Evolutionary conservation across 1,140 invertebrate genomes (phyloP).

Genomic region (Panagrolaimus sp.): DNA sequence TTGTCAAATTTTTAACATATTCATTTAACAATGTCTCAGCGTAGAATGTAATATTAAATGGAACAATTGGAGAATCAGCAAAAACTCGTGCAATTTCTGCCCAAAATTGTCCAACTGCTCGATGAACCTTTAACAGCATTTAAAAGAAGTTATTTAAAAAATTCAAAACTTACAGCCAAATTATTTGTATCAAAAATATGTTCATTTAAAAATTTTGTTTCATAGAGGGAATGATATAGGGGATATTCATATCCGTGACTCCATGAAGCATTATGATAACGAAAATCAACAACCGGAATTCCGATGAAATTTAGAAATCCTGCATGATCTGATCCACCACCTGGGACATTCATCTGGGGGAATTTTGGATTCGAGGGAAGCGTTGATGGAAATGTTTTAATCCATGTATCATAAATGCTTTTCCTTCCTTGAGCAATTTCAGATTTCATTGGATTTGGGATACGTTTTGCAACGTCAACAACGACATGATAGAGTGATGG

Average conservation of each 20-base stretch:
- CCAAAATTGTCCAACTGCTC: slow-evolving; percentile 57
- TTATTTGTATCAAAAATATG: slow-evolving; percentile 56
- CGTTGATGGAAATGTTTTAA: background rate
- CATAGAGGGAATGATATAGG: slow-evolving; percentile 61
- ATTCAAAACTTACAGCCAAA: slow-evolving; percentile 30
- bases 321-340: slow-evolving; percentile 59
- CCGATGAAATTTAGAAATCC: slow-evolving; percentile 57
- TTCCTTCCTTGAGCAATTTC: slow-evolving; percentile 41
- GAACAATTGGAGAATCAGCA: slow-evolving; percentile 59
- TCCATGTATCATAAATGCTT: slow-evolving; percentile 55
- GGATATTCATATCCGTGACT: slow-evolving; percentile 49
- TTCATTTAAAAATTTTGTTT: slow-evolving; percentile 59
- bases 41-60: slow-evolving; percentile 53
- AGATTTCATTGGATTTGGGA: slow-evolving; percentile 44
- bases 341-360: slow-evolving; percentile 40
- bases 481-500: slow-evolving; percentile 42
- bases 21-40: slow-evolving; percentile 26
- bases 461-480: slow-evolving; percentile 43
- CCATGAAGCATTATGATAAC: slow-evolving; percentile 29
- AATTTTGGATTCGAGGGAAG: slow-evolving; percentile 18
- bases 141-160: background rate
- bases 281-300: slow-evolving; percentile 56
- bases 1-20: slow-evolving; percentile 36
- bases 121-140: slow-evolving; percentile 37
- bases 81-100: slow-evolving; percentile 57